Conservation (phyloP, 2,113 vertebrate genomes). For the Aptenodytes patagonicus region DNA sequence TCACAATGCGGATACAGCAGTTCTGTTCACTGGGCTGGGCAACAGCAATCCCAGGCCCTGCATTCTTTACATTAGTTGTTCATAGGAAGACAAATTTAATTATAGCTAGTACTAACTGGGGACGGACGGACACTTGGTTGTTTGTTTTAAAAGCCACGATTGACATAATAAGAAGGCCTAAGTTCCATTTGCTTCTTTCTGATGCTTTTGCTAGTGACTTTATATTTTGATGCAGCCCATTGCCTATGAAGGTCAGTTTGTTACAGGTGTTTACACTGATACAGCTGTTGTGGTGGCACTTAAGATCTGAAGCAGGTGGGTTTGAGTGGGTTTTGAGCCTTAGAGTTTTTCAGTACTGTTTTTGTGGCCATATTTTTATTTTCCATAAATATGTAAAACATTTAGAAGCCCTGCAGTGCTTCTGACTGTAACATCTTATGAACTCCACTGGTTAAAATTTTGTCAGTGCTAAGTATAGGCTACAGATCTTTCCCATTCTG, state of each 20-base stretch:
- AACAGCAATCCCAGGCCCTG: constrained; percentile 21
- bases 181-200: not conserved
- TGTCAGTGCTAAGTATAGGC: not conserved
- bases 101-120: not conserved
- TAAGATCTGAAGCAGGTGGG: not conserved
- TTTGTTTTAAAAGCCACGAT: not conserved
- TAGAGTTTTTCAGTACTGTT: not conserved
- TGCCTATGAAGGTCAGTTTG: not conserved
- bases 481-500: not conserved
- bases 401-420: not conserved
- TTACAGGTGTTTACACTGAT: not conserved
- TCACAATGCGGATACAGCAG: constrained; percentile 52
- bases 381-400: not conserved
- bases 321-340: not conserved
- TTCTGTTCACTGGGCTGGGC: constrained; percentile 42
- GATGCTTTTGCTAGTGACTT: not conserved
- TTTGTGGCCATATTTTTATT: not conserved
- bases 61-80: constrained; percentile 42
- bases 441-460: not conserved
- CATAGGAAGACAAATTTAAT: constrained; percentile 21
- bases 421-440: not conserved
- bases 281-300: not conserved
- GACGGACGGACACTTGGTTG: not conserved
- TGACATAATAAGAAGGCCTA: not conserved
- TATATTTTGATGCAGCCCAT: not conserved